phyloP scores from a whole-genome alignment of 1,140 invertebrate genomes.

The Drosophila saltans region DNA sequence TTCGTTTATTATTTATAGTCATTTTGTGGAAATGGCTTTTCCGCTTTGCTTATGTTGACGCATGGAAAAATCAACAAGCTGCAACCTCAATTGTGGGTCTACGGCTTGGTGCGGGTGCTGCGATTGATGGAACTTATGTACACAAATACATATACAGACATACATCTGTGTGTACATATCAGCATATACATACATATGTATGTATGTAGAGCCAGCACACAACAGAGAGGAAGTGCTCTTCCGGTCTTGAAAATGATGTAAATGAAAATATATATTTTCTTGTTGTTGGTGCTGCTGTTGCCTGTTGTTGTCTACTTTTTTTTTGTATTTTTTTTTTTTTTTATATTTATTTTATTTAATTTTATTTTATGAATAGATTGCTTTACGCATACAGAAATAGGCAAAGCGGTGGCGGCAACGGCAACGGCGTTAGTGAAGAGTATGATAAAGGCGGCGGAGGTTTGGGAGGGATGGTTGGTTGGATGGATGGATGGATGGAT shows the following conservation, averaged over 20 bases:
- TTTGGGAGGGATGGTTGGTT: conserved; percentile 40
- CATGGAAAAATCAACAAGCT: conserved; percentile 8
- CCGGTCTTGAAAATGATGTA: conserved; percentile 80
- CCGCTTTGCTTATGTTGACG: background rate
- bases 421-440: background rate
- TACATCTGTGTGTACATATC: background rate
- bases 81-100: conserved; percentile 22
- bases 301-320: background rate
- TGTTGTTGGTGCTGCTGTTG: conserved; percentile 20
- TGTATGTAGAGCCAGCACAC: conserved; percentile 25
- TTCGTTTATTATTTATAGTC: too few relatives aligned
- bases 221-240: conserved; percentile 76
- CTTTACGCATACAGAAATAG: conserved; percentile 78
- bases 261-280: conserved; percentile 78
- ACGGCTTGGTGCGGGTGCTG: conserved; percentile 57
- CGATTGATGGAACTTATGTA: conserved; percentile 44
- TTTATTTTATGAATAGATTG: conserved; percentile 81
- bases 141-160: background rate
- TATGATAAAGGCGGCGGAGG: too few relatives aligned
- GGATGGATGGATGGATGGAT: conserved; percentile 45
- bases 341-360: conserved; percentile 70
- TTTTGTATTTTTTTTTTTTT: conserved; percentile 8
- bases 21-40: background rate
- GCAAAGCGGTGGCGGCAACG: conserved; percentile 34
- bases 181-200: background rate